phyloP scores from a whole-genome alignment of 2,113 vertebrate genomes.

The Abramis brama region DNA sequence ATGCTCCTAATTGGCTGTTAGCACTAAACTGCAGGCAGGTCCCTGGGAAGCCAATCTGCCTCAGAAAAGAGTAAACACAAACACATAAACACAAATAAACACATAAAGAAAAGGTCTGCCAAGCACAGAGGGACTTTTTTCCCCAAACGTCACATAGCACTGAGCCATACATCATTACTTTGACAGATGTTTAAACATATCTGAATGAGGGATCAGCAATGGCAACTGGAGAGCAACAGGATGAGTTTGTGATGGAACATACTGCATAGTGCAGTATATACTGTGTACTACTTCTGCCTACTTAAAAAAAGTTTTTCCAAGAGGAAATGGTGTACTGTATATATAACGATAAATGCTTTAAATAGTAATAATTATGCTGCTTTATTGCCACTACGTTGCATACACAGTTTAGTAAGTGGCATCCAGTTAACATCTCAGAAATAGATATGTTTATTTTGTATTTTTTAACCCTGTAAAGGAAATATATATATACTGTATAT shows the following conservation, averaged over 20 bases:
- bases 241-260: neutral
- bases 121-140: conserved; percentile 32
- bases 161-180: conserved; percentile 34
- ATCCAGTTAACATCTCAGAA: neutral
- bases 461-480: neutral
- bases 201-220: conserved; percentile 20
- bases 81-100: conserved; percentile 40
- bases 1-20: conserved; percentile 43
- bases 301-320: neutral
- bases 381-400: neutral
- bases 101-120: conserved; percentile 41
- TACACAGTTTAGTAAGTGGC: neutral
- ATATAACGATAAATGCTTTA: neutral
- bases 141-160: conserved; percentile 11
- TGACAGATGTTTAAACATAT: conserved; percentile 30
- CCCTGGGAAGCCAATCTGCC: conserved; percentile 45
- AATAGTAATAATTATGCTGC: neutral
- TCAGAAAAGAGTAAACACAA: conserved; percentile 43
- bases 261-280: neutral
- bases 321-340: neutral
- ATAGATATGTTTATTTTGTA: neutral
- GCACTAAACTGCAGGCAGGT: conserved; percentile 45
- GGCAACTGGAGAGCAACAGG: neutral
- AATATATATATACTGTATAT: too few species aligned
- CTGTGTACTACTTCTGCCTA: neutral